Percentiles rank a stretch among this genome's conserved stretches.
Conservation (phyloP, 2,797 vertebrate species). For the Ataeniobius toweri region DNA sequence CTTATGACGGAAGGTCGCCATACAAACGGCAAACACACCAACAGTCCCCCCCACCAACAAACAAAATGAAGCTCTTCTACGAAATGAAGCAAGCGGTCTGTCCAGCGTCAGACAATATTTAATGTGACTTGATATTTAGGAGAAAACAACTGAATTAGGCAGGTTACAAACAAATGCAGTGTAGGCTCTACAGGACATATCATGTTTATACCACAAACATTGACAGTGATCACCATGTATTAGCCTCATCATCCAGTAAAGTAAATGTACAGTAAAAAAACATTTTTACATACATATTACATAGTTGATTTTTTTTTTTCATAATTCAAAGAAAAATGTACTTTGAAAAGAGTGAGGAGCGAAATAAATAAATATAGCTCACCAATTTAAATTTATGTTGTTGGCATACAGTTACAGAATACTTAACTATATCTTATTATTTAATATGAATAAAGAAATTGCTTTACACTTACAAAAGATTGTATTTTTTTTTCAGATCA, state of each 20-base stretch:
- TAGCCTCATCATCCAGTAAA: not conserved
- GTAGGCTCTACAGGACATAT: not conserved
- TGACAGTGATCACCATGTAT: not conserved
- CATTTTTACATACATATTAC: not conserved
- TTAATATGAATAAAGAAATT: not conserved
- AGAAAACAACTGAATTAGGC: slow-evolving; percentile 9
- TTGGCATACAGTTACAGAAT: not conserved
- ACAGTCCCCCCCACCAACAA: slow-evolving; percentile 36
- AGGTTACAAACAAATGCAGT: slow-evolving; percentile 14
- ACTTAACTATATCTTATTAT: not conserved
- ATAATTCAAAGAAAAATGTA: not conserved
- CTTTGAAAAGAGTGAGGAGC: not conserved
- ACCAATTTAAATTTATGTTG: not conserved
- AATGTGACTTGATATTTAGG: slow-evolving; percentile 48
- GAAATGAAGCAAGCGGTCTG: slow-evolving; percentile 47
- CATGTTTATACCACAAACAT: slow-evolving; percentile 1
- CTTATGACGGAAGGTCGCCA: slow-evolving; percentile 68
- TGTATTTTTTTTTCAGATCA: not conserved
- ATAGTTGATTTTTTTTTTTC: not conserved
- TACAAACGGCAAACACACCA: slow-evolving; percentile 74
- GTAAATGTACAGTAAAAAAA: not conserved
- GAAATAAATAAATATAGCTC: not conserved
- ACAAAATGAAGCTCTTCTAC: slow-evolving; percentile 59
- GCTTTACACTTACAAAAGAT: not conserved
- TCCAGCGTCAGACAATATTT: slow-evolving; percentile 48